phyloP scores from a whole-genome alignment of 1,140 invertebrate species.

The Drosophila pruinosa region DNA sequence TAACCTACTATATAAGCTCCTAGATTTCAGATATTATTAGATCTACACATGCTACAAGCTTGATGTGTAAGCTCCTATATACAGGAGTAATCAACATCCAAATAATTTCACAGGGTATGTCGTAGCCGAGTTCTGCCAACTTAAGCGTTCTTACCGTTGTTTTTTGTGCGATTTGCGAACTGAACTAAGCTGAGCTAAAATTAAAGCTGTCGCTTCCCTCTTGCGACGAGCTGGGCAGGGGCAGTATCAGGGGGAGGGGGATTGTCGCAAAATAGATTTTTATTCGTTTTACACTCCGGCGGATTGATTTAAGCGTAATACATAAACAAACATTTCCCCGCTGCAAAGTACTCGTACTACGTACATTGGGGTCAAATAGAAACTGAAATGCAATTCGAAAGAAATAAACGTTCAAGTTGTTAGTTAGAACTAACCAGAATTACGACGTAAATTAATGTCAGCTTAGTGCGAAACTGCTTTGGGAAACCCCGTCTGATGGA shows the following conservation, averaged over 20 bases:
- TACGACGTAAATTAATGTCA: slow-evolving; percentile 23
- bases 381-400: slow-evolving; percentile 11
- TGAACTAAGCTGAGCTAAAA: slow-evolving; percentile 24
- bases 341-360: too few relatives aligned
- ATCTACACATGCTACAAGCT: too few relatives aligned
- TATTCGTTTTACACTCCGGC: slow-evolving; percentile 14
- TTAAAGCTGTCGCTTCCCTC: too few relatives aligned
- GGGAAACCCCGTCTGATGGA: background rate
- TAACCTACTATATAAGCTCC: too few relatives aligned
- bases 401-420: slow-evolving; percentile 1
- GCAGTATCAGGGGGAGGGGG: background rate
- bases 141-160: too few relatives aligned
- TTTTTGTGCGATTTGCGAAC: slow-evolving; percentile 24
- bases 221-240: too few relatives aligned
- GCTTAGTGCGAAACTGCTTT: slow-evolving; percentile 4
- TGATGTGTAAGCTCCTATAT: too few relatives aligned
- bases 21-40: too few relatives aligned
- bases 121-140: too few relatives aligned
- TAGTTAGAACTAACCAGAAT: slow-evolving; percentile 1
- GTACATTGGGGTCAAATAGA: background rate
- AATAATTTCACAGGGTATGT: too few relatives aligned
- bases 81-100: too few relatives aligned
- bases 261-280: slow-evolving; percentile 33
- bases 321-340: background rate
- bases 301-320: background rate